Conservation (phyloP, 2,888 invertebrate genomes). For the Yponomeuta cagnagella region DNA sequence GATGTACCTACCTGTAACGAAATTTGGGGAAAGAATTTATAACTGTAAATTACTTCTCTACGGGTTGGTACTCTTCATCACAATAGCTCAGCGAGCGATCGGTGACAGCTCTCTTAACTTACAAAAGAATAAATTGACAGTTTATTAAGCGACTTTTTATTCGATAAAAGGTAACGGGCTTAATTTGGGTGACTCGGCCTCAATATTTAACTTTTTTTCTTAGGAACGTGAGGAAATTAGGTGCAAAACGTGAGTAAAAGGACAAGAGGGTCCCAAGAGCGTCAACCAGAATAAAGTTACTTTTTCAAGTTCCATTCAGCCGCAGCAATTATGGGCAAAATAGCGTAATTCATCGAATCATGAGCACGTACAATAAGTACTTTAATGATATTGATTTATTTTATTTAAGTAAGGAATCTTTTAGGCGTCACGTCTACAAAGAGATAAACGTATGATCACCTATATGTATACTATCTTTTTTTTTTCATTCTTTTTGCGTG, state of each 20-base stretch:
- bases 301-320: too few species aligned
- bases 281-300: too few species aligned
- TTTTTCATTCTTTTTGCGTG: too few species aligned
- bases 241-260: neutral
- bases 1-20: neutral
- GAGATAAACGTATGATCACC: too few species aligned
- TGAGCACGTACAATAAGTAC: too few species aligned
- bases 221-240: neutral
- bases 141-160: neutral
- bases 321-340: too few species aligned
- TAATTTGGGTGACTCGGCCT: neutral
- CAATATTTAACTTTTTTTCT: neutral
- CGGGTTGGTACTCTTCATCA: neutral
- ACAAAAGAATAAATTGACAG: neutral
- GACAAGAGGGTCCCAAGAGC: neutral
- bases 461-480: too few species aligned
- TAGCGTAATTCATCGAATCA: too few species aligned
- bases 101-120: neutral
- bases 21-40: neutral
- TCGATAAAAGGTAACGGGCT: neutral
- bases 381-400: too few species aligned
- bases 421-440: too few species aligned
- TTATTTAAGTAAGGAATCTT: too few species aligned
- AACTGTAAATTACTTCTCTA: neutral
- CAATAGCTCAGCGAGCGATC: neutral